Base-by-base conservation (phyloP, 2,888 invertebrate genomes). In the Mesoligia furuncula region DNA sequence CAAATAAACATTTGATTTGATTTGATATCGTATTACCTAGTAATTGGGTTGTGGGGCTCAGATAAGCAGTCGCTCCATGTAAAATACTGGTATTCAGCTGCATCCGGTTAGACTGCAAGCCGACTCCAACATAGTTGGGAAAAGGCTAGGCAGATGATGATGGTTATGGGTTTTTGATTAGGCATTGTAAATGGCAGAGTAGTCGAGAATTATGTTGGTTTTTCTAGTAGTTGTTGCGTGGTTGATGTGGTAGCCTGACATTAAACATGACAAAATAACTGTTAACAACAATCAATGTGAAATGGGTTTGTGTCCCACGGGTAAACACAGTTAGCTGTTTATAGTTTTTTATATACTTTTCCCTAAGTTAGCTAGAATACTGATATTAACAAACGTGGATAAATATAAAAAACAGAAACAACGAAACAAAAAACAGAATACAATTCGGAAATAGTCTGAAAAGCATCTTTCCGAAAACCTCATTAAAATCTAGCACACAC, bases 111-210 rank as follows among this genome's bases (percentile, higher is more conserved):
- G 36, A 36, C 36, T 36, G 36, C 3, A 36, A 36, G 36, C 36
- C 36, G 36, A 36, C 36, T 4, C 36, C 2, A 4, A 36, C 36
- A 36, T 36, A 36, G 36, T 36, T 36, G 36, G 3, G 36, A 36
- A 36, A 36, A 36, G 36, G 36, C 36, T 36, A 36, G 36, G 36
- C 4, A 36, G 36, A 36, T 36, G 36, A 36, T 36, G 36, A 36
- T 45, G 48, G 57, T 57, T 24, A 80, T 65, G n/a, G 31, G 48
- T 54, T 80, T 80, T 80, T 65, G n/a, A 73, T 73, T 39, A 17
- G 57, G 36, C 42, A 66, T 73, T 73, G n/a, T 80, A 59, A 65
- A 73, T 48, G n/a, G 31, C 42, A 7, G 77, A 36, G 24, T 69
- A 27, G 70, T 39, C 1, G 62, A 57, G 54, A 39, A 64, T 79